These are phyloP conservation scores for Macquaria ambigua DNA, from an alignment of 2,113 vertebrate species.

Conservation along the genomic window DNA sequence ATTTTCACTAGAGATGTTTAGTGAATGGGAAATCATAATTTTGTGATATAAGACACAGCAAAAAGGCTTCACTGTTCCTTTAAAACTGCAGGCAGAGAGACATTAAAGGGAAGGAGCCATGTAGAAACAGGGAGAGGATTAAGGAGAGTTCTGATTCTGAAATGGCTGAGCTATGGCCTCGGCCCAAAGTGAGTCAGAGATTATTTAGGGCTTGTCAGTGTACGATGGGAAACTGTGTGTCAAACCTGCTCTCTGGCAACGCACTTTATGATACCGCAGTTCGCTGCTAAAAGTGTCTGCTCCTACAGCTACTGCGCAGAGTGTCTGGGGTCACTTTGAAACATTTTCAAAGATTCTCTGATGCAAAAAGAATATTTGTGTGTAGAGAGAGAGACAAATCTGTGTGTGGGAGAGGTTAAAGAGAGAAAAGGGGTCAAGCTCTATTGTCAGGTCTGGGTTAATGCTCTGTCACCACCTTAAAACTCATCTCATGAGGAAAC, in stretches of 20 bases:
- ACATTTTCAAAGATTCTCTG: neutral
- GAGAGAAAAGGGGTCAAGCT: slow-evolving; percentile 15
- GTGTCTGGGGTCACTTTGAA: slow-evolving; percentile 15
- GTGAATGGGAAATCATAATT: neutral
- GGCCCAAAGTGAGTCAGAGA: slow-evolving; percentile 66
- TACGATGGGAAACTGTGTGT: slow-evolving; percentile 39
- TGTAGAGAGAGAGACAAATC: neutral
- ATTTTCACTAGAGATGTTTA: neutral
- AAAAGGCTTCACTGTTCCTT: neutral
- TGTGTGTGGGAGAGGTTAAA: slow-evolving; percentile 31
- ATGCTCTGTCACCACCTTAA: slow-evolving; percentile 17
- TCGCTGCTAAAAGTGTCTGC: slow-evolving; percentile 5
- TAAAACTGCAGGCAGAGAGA: slow-evolving; percentile 24
- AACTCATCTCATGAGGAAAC: slow-evolving; percentile 11
- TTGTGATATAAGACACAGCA: neutral
- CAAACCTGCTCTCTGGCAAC: slow-evolving; percentile 44
- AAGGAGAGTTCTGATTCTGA: slow-evolving; percentile 27
- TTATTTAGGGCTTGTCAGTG: slow-evolving; percentile 60
- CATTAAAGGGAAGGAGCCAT: neutral
- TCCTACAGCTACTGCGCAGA: neutral
- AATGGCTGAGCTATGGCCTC: slow-evolving; percentile 57
- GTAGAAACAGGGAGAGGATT: slow-evolving; percentile 10
- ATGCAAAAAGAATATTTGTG: slow-evolving; percentile 8
- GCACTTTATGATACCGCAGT: slow-evolving; percentile 45
- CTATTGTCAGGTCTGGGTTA: slow-evolving; percentile 4